Evolutionary conservation across 2,888 invertebrate genomes (phyloP), one percentile per base, ranked within the genome.

Genomic region (Sicus ferrugineus): DNA sequence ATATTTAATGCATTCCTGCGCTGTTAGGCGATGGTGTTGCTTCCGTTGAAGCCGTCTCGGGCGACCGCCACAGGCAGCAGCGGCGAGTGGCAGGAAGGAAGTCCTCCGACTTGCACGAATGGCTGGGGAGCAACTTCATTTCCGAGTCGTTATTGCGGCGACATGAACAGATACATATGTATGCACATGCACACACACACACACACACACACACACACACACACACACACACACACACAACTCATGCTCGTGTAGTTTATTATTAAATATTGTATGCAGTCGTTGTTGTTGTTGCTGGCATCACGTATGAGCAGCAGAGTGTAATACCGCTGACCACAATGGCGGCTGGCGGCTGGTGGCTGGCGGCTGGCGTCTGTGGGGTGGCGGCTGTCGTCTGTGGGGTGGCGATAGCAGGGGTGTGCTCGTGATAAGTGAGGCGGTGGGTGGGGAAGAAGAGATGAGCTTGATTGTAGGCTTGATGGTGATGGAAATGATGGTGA

Each of bases 121-220:
- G 46, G 38, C 14, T n/a, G 21, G 7, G 16, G 23, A 19, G 38
- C 65, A 66, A 46, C 46, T 56, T 34, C 56, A 66, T 56, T 66
- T 66, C 38, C 34, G 23, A 42, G 38, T 56, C 56, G 56, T 66
- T 66, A 66, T 66, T 38, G 31, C 66, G 56, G 14, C 66, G 66
- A 54, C 52, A 65, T 54, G 56, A 56, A 30, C 58, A 66, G 58
- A 42, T 46, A 42, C 23, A 46, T 46, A 42, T 56, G 21, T 56
- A 19, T 56, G 19, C 31, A 26, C n/a, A 38, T 3, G 16, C 23
- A 14, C n/a, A 54, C 61, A 65, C 19, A 63, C 31, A 7, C 31
- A 42, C 42, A 62, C 5, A 38, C 23, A 23, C 52, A 54, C 63
- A 19, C 26, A 26, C 26, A 38, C 30, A 34, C 56, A 42, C 6